Evolutionary conservation across 2,797 vertebrate species (phyloP), one percentile per base, ranked within the genome.

Genomic region (Heteromormyrus szaboi): DNA sequence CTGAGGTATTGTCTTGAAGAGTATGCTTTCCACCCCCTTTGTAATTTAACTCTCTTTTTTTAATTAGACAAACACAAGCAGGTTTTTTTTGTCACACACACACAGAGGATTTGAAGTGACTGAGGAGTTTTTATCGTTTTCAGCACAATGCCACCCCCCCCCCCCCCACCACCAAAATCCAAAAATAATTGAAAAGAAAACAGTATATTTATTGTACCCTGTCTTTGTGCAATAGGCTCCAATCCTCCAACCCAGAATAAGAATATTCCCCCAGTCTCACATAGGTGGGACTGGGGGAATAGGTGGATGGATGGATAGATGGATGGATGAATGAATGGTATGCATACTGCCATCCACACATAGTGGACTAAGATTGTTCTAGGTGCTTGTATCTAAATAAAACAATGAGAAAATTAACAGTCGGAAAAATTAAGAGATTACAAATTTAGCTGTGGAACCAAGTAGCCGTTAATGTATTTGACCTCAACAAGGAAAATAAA

Each of bases 11-110:
- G 50, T 88, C 72, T 87, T 41, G 22, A 7, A n/a, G 54, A 87
- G 88, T 51, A 25, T 50, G 51, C 76, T 41, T 62, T 85, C 37
- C 54, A 11, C 22, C 81, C 51, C 54, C 37, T 65, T 19, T 62
- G 56, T 89, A 65, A 89, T 89, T 65, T 48, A 6, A 48, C 56
- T 88, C 12, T 41, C 50, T 56, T 86, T 76, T 79, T 79, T 44
- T 79, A 72, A 79, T 79, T 79, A 79, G 72, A 79, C 72, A 79
- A 79, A 44, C 37, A 79, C 2, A 5, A 37, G 37, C 37, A 41
- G 65, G 25, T 25, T 37, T 87, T 46, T 9, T 65, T 65, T 17
- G 5, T 87, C 11, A 44, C 33, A 62, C 9, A 22, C 33, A 62
- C n/a, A 87, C 9, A 68, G 51, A 86, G 7, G 5, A 37, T 87